These are phyloP conservation scores for Oreochromis niloticus DNA, from an alignment of 2,113 vertebrate species.

Conservation along the genomic window DNA sequence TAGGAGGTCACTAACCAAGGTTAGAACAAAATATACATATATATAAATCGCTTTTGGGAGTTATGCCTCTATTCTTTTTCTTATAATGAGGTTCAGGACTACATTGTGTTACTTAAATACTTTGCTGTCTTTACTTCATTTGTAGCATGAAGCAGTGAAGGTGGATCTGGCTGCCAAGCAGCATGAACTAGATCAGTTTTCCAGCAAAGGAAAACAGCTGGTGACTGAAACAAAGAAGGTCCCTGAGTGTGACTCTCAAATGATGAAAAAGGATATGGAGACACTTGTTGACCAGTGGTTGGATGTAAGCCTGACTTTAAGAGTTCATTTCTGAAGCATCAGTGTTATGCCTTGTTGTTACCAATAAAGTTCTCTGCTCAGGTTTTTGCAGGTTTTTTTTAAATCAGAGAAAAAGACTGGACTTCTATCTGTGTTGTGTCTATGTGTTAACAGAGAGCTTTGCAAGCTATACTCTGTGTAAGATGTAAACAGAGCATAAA, in stretches of 20 bases:
- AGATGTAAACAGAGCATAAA: not conserved
- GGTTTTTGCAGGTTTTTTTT: not conserved
- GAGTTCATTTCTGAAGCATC: not conserved
- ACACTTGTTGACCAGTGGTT: constrained; percentile 88
- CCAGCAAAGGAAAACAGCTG: constrained; percentile 85
- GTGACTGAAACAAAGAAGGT: constrained; percentile 85
- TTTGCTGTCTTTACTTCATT: constrained; percentile 1
- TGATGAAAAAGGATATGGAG: constrained; percentile 83
- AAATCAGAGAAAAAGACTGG: not conserved
- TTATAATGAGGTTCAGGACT: not conserved
- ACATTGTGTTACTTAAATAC: not conserved
- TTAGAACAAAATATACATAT: constrained; percentile 33
- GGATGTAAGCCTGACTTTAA: constrained; percentile 79
- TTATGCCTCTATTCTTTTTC: not conserved
- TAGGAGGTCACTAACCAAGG: constrained; percentile 82
- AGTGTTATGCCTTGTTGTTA: not conserved
- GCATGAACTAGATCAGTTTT: constrained; percentile 83
- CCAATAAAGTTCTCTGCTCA: not conserved
- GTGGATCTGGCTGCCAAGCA: constrained; percentile 80
- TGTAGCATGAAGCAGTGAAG: constrained; percentile 85
- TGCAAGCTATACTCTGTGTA: not conserved
- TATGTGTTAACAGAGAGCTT: not conserved
- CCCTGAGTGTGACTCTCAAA: constrained; percentile 73
- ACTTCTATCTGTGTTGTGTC: not conserved
- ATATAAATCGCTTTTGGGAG: not conserved